Base-by-base conservation (phyloP, 30 jellyfish, hydroid and myxozoan species). In the Chrysaora quinquecirrha region DNA sequence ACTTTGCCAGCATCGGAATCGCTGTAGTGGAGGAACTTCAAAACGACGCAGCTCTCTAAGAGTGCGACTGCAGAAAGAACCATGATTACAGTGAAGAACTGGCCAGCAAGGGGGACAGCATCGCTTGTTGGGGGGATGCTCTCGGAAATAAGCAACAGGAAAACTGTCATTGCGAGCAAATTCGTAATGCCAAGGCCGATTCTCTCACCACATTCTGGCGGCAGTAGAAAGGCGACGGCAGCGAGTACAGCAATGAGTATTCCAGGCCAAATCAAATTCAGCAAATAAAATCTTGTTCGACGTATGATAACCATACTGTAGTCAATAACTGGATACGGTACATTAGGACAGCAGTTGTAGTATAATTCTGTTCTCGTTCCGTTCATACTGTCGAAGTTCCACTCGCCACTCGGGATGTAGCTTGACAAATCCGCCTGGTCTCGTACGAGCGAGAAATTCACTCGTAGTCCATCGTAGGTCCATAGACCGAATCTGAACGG, bases 401-500 rank as follows among this genome's bases (percentile, higher is more conserved):
- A 89, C 47, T 89, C 97, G 66, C 90, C 87, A 34, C 77, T 77
- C 0, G 85, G 84, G 23, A 69, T 77, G 34, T 34, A 64, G 20
- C 34, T 71, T 25, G 48, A 1, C 29, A 78, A 50, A 78, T 74
- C 84, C 50, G 87, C 96, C 31, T 21, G 14, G 23, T 49, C 74
- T 18, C 87, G 9, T 1, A 38, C 77, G 7, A 73, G 20, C 11
- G 80, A 61, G 74, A 90, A 70, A 48, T 90, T 80, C 0, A 69
- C 79, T 75, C 64, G 63, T 7, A 62, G 64, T 7, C 79, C 91
- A 38, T 76, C 90, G 75, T 72, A 83, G 0, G 97, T 90, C 97
- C 97, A 90, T 43, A 86, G 83, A 3, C 97, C 97, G 70, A 83
- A 90, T 60, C 89, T 82, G 83, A 90, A 50, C 61, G 96, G 92